Percentiles rank a stretch among this genome's conserved stretches.
Conservation (phyloP, 2,888 invertebrate genomes). For the Mellilla xanthometata region DNA sequence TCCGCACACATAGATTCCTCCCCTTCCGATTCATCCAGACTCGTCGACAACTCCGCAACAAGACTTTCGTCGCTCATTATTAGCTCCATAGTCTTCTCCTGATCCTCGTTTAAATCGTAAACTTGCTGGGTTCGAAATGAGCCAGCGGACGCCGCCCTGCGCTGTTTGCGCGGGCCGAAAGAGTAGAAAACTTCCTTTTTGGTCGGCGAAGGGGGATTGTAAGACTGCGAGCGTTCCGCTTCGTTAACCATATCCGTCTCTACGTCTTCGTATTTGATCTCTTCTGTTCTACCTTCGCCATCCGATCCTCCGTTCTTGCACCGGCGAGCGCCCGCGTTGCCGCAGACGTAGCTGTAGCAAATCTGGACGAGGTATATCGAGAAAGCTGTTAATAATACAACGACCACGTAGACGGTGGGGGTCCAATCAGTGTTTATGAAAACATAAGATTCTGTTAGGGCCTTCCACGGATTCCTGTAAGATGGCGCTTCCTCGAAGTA, state of each 20-base stretch:
- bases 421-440: constrained; percentile 57
- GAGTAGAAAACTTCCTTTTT: constrained; percentile 42
- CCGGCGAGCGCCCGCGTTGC: constrained; percentile 40
- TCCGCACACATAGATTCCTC: constrained; percentile 19
- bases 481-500: constrained; percentile 38
- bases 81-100: constrained; percentile 61
- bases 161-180: constrained; percentile 36
- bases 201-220: constrained; percentile 42
- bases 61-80: constrained; percentile 51
- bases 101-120: constrained; percentile 66
- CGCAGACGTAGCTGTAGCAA: constrained; percentile 54
- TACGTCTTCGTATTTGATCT: constrained; percentile 43
- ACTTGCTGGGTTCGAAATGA: constrained; percentile 56
- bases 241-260: constrained; percentile 41
- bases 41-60: constrained; percentile 26
- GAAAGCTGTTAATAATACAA: constrained; percentile 50
- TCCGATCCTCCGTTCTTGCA: constrained; percentile 35
- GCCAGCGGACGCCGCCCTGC: constrained; percentile 38
- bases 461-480: constrained; percentile 60
- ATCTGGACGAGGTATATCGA: constrained; percentile 58
- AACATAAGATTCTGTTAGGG: constrained; percentile 47
- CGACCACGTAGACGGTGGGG: constrained; percentile 50
- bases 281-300: constrained; percentile 30
- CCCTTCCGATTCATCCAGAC: constrained; percentile 13
- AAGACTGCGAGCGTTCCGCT: constrained; percentile 30